Evolutionary conservation across 2,113 vertebrate genomes (phyloP).

Genomic region (Dipodomys stephensi): DNA sequence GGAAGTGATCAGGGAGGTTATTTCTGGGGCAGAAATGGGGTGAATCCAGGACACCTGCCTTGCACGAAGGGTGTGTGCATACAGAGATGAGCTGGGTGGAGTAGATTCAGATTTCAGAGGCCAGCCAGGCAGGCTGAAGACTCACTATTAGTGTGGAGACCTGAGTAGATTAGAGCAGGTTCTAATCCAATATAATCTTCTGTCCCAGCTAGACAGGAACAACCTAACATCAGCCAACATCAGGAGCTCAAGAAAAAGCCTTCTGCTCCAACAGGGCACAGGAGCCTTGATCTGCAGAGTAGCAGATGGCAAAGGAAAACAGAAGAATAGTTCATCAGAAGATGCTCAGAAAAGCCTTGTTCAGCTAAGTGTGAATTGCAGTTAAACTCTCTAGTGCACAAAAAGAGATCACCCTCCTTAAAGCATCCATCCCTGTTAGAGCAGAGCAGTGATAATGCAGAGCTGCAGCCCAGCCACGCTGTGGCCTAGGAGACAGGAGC

Average conservation of each 20-base stretch:
- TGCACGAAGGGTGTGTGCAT: not conserved
- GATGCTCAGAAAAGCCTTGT: not conserved
- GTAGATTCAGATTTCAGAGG: not conserved
- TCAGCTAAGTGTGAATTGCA: not conserved
- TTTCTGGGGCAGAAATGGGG: constrained; percentile 36
- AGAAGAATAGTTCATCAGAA: not conserved
- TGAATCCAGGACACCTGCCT: constrained; percentile 27
- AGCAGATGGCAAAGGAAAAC: not conserved
- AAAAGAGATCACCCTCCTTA: not conserved
- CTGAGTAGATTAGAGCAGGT: not conserved
- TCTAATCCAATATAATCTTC: not conserved
- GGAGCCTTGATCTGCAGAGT: not conserved
- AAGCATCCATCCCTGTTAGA: not conserved
- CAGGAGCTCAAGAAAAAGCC: not conserved
- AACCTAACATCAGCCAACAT: not conserved
- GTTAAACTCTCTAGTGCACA: not conserved
- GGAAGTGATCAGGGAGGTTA: not conserved
- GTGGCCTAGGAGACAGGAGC: not conserved
- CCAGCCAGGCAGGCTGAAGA: not conserved
- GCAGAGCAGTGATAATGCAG: not conserved
- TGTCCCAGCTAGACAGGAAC: not conserved
- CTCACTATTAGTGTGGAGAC: not conserved
- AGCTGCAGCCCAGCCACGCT: not conserved
- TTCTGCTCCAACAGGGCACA: not conserved
- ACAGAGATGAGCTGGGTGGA: not conserved